These are phyloP conservation scores for Bombus confusus DNA, from an alignment of 1,140 invertebrate genomes.

Conservation along the genomic window DNA sequence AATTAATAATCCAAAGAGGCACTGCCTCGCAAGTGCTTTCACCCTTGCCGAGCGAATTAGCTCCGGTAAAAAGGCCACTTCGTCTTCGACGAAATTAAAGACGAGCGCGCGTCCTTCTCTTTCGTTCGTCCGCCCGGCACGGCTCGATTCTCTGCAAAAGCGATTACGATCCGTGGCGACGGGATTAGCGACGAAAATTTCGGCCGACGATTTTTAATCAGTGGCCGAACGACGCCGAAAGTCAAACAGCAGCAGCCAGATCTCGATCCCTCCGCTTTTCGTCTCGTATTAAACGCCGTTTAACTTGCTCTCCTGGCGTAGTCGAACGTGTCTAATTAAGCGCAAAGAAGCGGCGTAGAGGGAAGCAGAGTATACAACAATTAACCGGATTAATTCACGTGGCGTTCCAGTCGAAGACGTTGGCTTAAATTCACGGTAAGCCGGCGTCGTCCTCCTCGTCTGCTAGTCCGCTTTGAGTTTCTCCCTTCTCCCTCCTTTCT, in stretches of 20 bases:
- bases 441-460: neutral
- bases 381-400: conserved; percentile 68
- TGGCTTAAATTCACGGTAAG: conserved; percentile 58
- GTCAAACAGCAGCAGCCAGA: neutral
- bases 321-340: conserved; percentile 65
- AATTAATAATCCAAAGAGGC: conserved; percentile 35
- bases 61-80: conserved; percentile 6
- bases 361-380: conserved; percentile 62
- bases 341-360: conserved; percentile 59
- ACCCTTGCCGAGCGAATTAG: conserved; percentile 24
- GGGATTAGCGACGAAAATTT: conserved; percentile 6
- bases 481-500: neutral
- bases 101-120: neutral
- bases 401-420: conserved; percentile 65
- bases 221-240: neutral
- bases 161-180: neutral
- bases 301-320: conserved; percentile 47
- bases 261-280: neutral
- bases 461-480: neutral
- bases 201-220: conserved; percentile 20
- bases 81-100: conserved; percentile 37
- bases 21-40: conserved; percentile 9
- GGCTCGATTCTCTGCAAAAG: neutral
- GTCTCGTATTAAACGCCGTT: conserved; percentile 49
- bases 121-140: neutral